phyloP scores from a whole-genome alignment of 2,888 invertebrate species.

The Cephonodes hylas region DNA sequence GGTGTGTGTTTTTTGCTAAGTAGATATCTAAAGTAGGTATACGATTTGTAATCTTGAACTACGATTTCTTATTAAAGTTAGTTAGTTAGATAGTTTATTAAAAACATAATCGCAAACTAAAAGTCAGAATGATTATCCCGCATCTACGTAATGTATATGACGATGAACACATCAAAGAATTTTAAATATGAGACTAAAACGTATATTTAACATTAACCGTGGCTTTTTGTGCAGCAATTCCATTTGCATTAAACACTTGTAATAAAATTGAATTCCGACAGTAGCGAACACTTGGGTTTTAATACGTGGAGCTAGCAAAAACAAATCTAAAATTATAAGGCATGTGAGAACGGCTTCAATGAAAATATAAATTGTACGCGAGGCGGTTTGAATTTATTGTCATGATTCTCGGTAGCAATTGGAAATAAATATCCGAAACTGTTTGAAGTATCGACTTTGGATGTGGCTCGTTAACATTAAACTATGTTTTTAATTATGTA shows the following conservation, averaged over 20 bases:
- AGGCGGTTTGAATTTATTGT: constrained; percentile 15
- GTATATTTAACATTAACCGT: neutral
- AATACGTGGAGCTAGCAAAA: neutral
- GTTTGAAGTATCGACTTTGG: neutral
- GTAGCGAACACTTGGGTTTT: neutral
- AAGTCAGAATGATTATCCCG: no score
- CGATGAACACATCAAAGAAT: no score
- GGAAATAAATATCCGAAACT: constrained; percentile 13
- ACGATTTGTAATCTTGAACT: no score
- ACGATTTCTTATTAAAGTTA: no score
- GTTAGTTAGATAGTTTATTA: neutral
- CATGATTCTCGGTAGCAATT: constrained; percentile 4
- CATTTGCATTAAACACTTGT: no score
- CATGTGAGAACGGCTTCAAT: constrained; percentile 10
- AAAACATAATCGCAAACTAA: neutral
- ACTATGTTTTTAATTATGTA: constrained; percentile 18
- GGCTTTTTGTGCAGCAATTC: neutral
- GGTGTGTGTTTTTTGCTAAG: neutral
- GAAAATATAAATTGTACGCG: constrained; percentile 11
- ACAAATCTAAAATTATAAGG: constrained; percentile 2
- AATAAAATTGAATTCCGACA: neutral
- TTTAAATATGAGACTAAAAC: no score
- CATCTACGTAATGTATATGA: no score
- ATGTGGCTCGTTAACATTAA: constrained; percentile 15
- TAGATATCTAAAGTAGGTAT: no score